Evolutionary conservation across 2,888 invertebrate genomes (phyloP).

Genomic region (Pelosia muscerda): DNA sequence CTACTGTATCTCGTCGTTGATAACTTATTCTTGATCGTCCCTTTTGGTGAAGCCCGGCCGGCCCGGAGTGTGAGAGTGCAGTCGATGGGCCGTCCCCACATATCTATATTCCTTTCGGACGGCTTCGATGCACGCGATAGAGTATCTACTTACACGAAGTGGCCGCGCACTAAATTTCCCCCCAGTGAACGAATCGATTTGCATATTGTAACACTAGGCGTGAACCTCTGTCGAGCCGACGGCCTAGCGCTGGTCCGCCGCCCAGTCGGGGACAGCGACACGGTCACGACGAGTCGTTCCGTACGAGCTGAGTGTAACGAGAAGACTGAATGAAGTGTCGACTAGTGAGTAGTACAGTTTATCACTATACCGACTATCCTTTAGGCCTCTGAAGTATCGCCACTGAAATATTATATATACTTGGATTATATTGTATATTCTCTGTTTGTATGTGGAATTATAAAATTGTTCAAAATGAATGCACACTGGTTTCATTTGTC

Average conservation of each 20-base stretch:
- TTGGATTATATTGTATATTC: conserved; percentile 32
- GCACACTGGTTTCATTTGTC: neutral
- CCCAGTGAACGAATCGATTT: neutral
- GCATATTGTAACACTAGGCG: neutral
- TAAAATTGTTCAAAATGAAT: conserved; percentile 33
- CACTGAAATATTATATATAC: conserved; percentile 22
- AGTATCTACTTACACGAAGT: neutral
- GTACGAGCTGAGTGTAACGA: conserved; percentile 75
- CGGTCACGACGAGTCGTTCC: conserved; percentile 41
- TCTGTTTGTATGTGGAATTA: conserved; percentile 47
- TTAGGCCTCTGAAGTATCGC: conserved; percentile 17
- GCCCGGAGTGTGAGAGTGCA: neutral
- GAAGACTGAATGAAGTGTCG: conserved; percentile 78
- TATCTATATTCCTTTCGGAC: neutral
- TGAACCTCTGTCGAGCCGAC: neutral
- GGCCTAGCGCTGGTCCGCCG: neutral
- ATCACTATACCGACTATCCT: conserved; percentile 31
- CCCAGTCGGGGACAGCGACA: neutral
- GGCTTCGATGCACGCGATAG: neutral
- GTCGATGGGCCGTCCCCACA: neutral
- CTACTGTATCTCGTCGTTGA: neutral
- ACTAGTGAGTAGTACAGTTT: conserved; percentile 48
- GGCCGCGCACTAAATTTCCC: neutral
- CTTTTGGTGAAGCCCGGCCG: neutral
- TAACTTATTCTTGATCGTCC: neutral